Base-by-base conservation (phyloP, 2,113 vertebrate genomes). In the Eublepharis macularius region DNA sequence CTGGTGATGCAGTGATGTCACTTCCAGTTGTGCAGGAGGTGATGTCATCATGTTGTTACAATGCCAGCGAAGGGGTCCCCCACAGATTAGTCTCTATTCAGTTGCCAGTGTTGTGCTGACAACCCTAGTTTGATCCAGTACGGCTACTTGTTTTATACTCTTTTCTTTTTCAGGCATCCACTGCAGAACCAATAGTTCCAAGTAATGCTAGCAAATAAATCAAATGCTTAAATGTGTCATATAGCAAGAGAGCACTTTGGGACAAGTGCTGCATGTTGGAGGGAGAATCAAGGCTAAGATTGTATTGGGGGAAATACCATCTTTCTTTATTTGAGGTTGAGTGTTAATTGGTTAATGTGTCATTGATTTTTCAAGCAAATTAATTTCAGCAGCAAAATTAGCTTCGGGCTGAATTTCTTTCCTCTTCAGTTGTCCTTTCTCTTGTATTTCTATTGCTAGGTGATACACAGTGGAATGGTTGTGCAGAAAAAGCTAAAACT, bases 271-370 rank as follows among this genome's bases (percentile, higher is more conserved):
- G 24, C 5, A 34, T 83, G 43, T 10, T 34, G 19, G 6, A 75
- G 5, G 16, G 57, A 43, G 39, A 39, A 80, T 34, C 32, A 17
- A 73, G 68, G 29, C 43, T 39, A 41, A 90, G 32, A 39, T 0
- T 74, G 34, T 49, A 69, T 21, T 47, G 12, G 29, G 63, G 63
- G 51, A 34, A 70, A 87, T 29, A 54, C 16, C 19, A n/a, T 24
- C 88, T 90, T 91, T 82, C 0, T 24, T 79, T 90, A 76, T 7
- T 88, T 81, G 45, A 83, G 36, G 14, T 80, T 83, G 80, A 84
- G 75, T 49, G 73, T 51, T 69, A 92, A 34, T 47, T 41, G 86
- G 51, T 85, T 86, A 87, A 84, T 72, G 36, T 66, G 29, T 79
- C 75, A 88, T 0, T 0, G 49, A 43, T 89, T 89, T 80, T 66